Evolutionary conservation across 2,797 vertebrate genomes (phyloP).

Genomic region (Lacerta bilineata): DNA sequence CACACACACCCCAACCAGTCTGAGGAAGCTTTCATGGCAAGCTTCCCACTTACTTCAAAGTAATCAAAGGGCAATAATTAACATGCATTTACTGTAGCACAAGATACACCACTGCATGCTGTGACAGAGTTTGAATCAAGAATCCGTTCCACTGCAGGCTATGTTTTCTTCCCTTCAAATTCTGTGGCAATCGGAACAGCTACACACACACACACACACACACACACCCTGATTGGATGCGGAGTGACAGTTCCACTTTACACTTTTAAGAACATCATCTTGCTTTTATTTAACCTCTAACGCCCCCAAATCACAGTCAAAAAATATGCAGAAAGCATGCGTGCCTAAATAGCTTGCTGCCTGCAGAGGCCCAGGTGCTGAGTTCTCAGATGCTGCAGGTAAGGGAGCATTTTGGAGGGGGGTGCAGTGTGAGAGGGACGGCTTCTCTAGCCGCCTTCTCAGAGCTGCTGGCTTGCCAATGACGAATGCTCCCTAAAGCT

Average conservation of each 20-base stretch:
- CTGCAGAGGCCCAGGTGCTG: conserved; percentile 66
- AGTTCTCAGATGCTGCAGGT: conserved; percentile 59
- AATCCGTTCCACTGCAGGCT: conserved; percentile 73
- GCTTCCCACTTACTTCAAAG: conserved; percentile 73
- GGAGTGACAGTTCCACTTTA: conserved; percentile 60
- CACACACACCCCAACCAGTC: conserved; percentile 40
- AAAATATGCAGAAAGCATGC: background rate
- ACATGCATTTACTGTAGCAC: conserved; percentile 67
- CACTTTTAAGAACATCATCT: conserved; percentile 53
- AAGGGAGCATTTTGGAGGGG: conserved; percentile 68
- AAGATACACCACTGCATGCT: conserved; percentile 74
- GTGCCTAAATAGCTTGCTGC: conserved; percentile 43
- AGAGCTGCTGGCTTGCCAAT: conserved; percentile 75
- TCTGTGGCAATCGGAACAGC: conserved; percentile 58
- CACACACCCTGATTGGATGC: conserved; percentile 13
- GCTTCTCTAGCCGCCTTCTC: conserved; percentile 77
- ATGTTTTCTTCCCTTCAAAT: conserved; percentile 68
- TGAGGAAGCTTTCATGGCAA: conserved; percentile 74
- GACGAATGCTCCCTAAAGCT: conserved; percentile 81
- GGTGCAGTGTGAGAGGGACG: conserved; percentile 77
- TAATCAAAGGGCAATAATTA: conserved; percentile 78
- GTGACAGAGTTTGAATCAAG: conserved; percentile 74
- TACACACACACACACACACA: conserved; percentile 4
- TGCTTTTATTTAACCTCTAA: background rate
- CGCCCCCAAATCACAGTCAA: background rate